These are phyloP conservation scores for Amblyjoppa proteus DNA, from an alignment of 2,888 invertebrate species.

Conservation along the genomic window DNA sequence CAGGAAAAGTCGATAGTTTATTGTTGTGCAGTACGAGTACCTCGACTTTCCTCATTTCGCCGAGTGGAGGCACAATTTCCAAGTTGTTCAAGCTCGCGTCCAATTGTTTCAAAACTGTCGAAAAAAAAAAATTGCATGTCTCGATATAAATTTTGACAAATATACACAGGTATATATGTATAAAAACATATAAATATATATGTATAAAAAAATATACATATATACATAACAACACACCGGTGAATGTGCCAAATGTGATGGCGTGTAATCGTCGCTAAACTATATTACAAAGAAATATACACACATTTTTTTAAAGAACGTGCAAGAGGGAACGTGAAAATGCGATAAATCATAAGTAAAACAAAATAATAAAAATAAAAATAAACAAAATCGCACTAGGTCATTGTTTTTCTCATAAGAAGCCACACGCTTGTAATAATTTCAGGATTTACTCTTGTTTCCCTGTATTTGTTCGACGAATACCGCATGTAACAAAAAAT, in stretches of 20 bases:
- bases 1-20: slow-evolving; percentile 91
- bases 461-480: slow-evolving; percentile 48
- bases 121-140: slow-evolving; percentile 55
- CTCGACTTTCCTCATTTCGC: slow-evolving; percentile 91
- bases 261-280: neutral
- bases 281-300: neutral
- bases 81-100: slow-evolving; percentile 91
- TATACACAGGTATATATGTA: neutral
- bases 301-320: neutral
- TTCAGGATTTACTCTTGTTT: slow-evolving; percentile 44
- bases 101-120: slow-evolving; percentile 89
- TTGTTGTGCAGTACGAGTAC: slow-evolving; percentile 93
- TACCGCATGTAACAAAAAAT: slow-evolving; percentile 59
- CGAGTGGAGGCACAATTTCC: slow-evolving; percentile 88
- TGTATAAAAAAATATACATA: neutral
- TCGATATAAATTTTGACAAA: neutral
- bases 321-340: slow-evolving; percentile 11
- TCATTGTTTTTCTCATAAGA: neutral
- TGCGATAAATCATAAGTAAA: neutral
- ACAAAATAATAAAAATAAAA: neutral
- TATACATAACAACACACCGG: neutral
- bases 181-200: neutral
- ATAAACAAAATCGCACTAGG: neutral
- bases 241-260: slow-evolving; percentile 17
- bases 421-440: slow-evolving; percentile 60